Base-by-base conservation (phyloP, 2,113 vertebrate genomes). In the Malurus alboscapulatus region DNA sequence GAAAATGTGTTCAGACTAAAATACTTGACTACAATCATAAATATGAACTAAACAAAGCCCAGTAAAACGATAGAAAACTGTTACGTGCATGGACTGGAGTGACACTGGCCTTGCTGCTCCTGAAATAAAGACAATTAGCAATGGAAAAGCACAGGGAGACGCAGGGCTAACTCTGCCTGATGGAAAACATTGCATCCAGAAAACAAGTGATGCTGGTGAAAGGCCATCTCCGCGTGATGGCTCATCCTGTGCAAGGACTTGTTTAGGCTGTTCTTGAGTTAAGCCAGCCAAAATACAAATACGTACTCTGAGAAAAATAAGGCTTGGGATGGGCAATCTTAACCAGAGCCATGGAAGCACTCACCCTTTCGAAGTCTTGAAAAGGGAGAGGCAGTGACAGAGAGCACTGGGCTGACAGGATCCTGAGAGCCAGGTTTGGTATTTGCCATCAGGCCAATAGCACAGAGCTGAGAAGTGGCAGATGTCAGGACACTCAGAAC, bases 131-230 rank as follows among this genome's bases (percentile, higher is more conserved):
- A 65, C n/a, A 51, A 36, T 45, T 29, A 32, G 12, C 17, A 54
- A 47, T 1, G 2, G 40, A 50, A 63, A 34, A 85, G 38, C 1
- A 1, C 44, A 27, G 25, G 54, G 55, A 80, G 20, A 53, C n/a
- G 44, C 2, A 19, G 16, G 21, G 45, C 57, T 61, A 14, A 11
- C 29, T 71, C 15, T 17, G 26, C 22, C 12, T 17, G 34, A 29
- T 25, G 5, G 1, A 14, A 26, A 38, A 45, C 30, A 75, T 0
- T n/a, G 26, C 22, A 72, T 3, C 40, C 2, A 3, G 45, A 57
- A 78, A 57, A 61, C 0, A 1, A 44, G 21, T 12, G n/a, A 30
- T 50, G 40, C 40, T 48, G 57, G 6, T 38, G 44, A 63, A 71
- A 82, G 57, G 36, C 26, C 19, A n/a, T 1, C 19, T 48, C 84